These are phyloP conservation scores for Premnoplex brunnescens DNA, from an alignment of 2,797 vertebrate species.

Conservation along the genomic window DNA sequence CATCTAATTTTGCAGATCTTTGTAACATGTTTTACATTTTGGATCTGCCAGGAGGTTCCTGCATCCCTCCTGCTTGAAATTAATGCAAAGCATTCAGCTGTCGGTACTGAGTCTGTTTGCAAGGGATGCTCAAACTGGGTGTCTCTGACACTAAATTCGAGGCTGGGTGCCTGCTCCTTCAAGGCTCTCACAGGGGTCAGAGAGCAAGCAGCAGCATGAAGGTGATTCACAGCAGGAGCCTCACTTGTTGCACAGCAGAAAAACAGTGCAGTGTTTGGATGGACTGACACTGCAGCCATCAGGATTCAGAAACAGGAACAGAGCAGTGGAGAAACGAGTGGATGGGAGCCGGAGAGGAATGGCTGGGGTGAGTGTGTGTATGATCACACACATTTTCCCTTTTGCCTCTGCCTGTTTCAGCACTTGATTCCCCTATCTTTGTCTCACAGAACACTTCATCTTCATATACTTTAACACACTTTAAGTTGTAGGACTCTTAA, in stretches of 20 bases:
- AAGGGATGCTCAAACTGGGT: background rate
- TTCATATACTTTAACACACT: background rate
- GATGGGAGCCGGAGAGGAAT: background rate
- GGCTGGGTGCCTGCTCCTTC: background rate
- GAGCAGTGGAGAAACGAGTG: fast-evolving
- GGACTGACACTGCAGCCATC: background rate
- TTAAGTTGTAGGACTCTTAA: background rate
- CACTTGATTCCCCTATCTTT: background rate
- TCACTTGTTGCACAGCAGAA: background rate
- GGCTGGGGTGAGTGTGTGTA: background rate
- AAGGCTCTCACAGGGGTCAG: background rate
- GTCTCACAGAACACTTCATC: background rate
- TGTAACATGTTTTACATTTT: background rate
- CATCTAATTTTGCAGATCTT: background rate
- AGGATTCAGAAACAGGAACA: background rate
- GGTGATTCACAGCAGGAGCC: background rate
- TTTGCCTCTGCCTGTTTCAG: background rate
- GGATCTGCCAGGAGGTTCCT: background rate
- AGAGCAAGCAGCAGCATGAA: background rate
- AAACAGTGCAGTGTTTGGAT: background rate
- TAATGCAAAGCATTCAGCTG: background rate
- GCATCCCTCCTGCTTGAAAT: background rate
- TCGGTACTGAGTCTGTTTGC: background rate
- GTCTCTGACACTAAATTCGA: background rate
- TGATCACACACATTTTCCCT: background rate